Conservation (phyloP, 2,888 invertebrate genomes). For the Platycheirus rosarum region DNA sequence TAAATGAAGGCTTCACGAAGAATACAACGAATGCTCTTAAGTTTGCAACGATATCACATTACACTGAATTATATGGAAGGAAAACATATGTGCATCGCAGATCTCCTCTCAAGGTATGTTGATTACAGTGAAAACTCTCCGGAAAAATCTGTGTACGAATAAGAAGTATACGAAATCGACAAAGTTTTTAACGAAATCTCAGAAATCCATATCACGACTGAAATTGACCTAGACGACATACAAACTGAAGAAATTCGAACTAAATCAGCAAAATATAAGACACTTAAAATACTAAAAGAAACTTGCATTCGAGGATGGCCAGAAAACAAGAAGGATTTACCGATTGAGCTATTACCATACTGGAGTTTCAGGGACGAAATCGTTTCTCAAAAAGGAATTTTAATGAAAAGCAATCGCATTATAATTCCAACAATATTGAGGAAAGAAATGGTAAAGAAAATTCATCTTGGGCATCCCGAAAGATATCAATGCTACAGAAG, state of each 20-base stretch:
- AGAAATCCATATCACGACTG: not conserved
- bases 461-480: constrained; percentile 1
- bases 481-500: constrained; percentile 7
- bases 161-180: not conserved
- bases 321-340: no score
- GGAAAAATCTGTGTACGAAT: not conserved
- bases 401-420: not conserved
- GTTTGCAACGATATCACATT: constrained; percentile 16
- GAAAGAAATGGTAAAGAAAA: not conserved
- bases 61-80: not conserved
- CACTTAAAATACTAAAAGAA: not conserved
- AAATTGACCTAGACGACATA: constrained; percentile 1
- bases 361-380: constrained; percentile 1
- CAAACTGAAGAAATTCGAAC: not conserved
- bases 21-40: constrained; percentile 11
- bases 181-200: not conserved
- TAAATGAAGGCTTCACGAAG: not conserved
- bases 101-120: constrained; percentile 4
- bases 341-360: constrained; percentile 3
- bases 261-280: not conserved
- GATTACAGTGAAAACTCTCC: not conserved
- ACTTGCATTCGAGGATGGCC: constrained; percentile 3
- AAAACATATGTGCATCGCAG: constrained; percentile 20
- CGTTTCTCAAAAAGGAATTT: not conserved
- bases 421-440: not conserved